phyloP scores from a whole-genome alignment of 2,888 invertebrate species.

The Spodoptera littoralis region DNA sequence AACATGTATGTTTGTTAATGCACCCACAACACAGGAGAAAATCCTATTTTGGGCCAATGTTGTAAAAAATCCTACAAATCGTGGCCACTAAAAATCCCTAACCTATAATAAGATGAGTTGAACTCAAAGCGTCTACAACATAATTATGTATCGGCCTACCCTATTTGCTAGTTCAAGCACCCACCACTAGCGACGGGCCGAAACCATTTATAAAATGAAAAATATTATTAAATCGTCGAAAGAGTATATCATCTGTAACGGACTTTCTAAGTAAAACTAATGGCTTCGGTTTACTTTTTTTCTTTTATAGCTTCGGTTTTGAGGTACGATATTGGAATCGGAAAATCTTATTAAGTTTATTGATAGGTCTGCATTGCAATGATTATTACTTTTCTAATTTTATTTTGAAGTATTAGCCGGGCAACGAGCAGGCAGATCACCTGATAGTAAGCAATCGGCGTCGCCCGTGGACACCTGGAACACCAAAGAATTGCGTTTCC shows the following conservation, averaged over 20 bases:
- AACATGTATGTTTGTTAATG: no score
- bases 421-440: no score
- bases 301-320: conserved; percentile 24
- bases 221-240: conserved; percentile 43
- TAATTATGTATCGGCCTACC: conserved; percentile 53
- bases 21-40: no score
- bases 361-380: no score
- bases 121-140: conserved; percentile 43
- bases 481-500: no score
- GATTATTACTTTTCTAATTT: no score
- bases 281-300: conserved; percentile 25
- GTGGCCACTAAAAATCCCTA: conserved; percentile 20
- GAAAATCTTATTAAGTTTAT: no score
- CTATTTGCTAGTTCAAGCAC: conserved; percentile 19
- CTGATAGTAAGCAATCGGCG: no score
- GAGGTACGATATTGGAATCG: background rate
- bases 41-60: no score
- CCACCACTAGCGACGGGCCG: conserved; percentile 27
- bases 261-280: conserved; percentile 35
- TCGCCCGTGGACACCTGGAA: no score
- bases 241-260: conserved; percentile 46
- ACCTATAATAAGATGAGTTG: conserved; percentile 49
- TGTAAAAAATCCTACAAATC: conserved; percentile 2
- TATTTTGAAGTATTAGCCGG: no score
- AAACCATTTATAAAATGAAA: conserved; percentile 48